Evolutionary conservation across 2,113 vertebrate species (phyloP).

Genomic region (Hyla sarda): DNA sequence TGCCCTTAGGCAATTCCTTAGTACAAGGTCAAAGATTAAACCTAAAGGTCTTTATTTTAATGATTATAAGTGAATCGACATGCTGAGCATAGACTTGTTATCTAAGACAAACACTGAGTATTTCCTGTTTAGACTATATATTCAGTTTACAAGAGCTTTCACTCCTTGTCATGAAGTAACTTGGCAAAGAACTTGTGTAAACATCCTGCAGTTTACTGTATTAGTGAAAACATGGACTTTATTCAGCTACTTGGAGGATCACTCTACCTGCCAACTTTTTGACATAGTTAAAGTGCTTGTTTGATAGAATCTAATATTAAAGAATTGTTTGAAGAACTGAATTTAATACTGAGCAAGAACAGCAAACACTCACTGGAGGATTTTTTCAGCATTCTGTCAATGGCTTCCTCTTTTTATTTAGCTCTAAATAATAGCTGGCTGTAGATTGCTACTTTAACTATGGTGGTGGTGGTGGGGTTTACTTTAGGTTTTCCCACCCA

Average conservation of each 20-base stretch:
- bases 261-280: conserved; percentile 10
- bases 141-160: conserved; percentile 48
- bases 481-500: neutral
- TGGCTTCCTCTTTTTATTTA: neutral
- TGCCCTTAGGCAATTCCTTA: conserved; percentile 65
- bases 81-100: conserved; percentile 58
- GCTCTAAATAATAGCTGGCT: neutral
- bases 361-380: neutral
- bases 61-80: conserved; percentile 60
- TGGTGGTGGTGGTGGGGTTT: neutral
- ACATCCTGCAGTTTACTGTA: conserved; percentile 53
- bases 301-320: neutral
- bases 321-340: neutral
- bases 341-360: neutral
- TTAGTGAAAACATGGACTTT: conserved; percentile 41
- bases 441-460: neutral
- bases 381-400: neutral
- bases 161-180: conserved; percentile 55
- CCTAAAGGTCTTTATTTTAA: conserved; percentile 63
- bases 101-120: conserved; percentile 40
- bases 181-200: conserved; percentile 43
- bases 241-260: neutral
- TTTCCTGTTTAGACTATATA: conserved; percentile 53
- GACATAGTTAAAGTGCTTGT: neutral
- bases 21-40: conserved; percentile 69